Evolutionary conservation across 2,113 vertebrate species (phyloP), one percentile per base, ranked within the genome.

Genomic region (Malurus melanocephalus): DNA sequence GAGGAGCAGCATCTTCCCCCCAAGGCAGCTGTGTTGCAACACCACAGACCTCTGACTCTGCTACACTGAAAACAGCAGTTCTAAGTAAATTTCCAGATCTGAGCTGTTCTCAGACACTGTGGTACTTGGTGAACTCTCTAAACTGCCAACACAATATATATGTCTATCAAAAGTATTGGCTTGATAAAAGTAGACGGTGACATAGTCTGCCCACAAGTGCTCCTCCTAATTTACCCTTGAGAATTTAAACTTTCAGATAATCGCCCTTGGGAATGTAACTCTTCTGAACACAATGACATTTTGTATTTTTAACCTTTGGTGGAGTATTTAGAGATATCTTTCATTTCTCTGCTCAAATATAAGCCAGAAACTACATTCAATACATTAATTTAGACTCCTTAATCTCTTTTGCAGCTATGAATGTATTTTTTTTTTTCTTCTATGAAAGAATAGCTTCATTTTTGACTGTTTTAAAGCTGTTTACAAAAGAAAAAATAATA

Each of bases 121-220:
- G 12, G 26, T 87, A 53, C 57, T 66, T 82, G 64, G 48, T 85
- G 80, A 94, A 91, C 82, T 93, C 66, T 90, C 52, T 71, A 93
- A 96, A 94, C 90, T 95, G 88, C 78, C 88, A 92, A 74, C 81
- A 55, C 60, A 60, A 87, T 80, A 78, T 21, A 64, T 73, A n/a
- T 42, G 87, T 85, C 89, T 87, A 60, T 93, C 86, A 95, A 93
- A 92, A 93, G 85, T 84, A 91, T 55, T 89, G 82, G 40, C 80
- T 86, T 95, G 69, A 94, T 92, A 92, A 87, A 95, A 94, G 84
- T 76, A 85, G 85, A 93, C 11, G 16, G 77, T 71, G 73, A 77
- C 71, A 88, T 10, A 66, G 27, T 57, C 42, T 35, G 27, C 48
- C 69, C 43, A 62, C 23, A 27, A 71, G 43, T 48, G 62, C 46